These are phyloP conservation scores for Macroglossus sobrinus DNA, from an alignment of 2,113 vertebrate genomes.

Conservation along the genomic window DNA sequence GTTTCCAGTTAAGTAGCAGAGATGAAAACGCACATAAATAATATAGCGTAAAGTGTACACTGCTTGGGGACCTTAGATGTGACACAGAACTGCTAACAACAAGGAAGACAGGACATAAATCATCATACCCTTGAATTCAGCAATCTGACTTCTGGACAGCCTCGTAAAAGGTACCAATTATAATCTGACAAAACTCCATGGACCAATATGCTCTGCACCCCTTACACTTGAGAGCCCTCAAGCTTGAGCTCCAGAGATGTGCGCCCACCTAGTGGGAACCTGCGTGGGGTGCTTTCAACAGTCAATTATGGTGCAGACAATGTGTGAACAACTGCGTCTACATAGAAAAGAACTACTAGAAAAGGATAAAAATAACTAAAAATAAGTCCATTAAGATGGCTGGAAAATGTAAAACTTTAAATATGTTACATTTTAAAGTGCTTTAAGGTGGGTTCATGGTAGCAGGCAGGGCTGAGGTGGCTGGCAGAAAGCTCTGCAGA, in stretches of 20 bases:
- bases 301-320: accelerated
- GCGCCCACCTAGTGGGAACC: not conserved
- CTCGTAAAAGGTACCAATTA: not conserved
- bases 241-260: accelerated
- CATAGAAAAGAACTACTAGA: not conserved
- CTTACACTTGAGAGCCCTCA: not conserved
- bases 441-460: not conserved
- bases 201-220: accelerated
- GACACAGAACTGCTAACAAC: not conserved
- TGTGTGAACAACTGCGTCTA: accelerated
- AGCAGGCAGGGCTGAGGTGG: not conserved
- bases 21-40: not conserved
- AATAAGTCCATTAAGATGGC: not conserved
- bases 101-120: not conserved
- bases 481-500: not conserved
- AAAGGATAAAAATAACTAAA: not conserved
- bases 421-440: not conserved
- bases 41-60: not conserved
- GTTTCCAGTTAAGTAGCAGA: not conserved
- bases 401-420: not conserved
- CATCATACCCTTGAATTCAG: not conserved
- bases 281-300: not conserved
- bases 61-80: not conserved
- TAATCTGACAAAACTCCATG: not conserved
- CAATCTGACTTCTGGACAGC: not conserved